These are phyloP conservation scores for Timandra comae DNA, from an alignment of 2,888 invertebrate genomes.

Conservation along the genomic window DNA sequence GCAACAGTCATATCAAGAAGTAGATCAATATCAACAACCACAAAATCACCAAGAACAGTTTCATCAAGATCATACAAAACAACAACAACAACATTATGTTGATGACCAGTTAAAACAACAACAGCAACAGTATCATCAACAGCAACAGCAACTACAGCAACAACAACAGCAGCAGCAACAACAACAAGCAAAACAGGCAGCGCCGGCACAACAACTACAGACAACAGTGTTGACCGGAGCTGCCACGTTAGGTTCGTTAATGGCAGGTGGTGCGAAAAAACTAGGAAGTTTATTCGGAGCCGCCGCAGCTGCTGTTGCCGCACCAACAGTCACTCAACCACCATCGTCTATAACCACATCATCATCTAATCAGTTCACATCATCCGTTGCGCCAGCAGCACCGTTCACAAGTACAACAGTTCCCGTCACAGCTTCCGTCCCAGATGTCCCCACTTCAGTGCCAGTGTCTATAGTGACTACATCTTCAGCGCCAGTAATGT, in stretches of 20 bases:
- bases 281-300: constrained; percentile 70
- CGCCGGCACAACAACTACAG: constrained; percentile 60
- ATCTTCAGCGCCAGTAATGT: constrained; percentile 42
- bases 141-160: constrained; percentile 36
- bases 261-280: constrained; percentile 71
- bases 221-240: constrained; percentile 63
- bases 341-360: constrained; percentile 27
- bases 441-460: constrained; percentile 53
- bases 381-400: constrained; percentile 47
- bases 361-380: constrained; percentile 37
- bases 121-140: constrained; percentile 35
- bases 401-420: constrained; percentile 49
- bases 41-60: constrained; percentile 33
- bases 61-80: constrained; percentile 27
- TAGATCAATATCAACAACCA: constrained; percentile 33
- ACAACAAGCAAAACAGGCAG: constrained; percentile 50
- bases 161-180: constrained; percentile 51
- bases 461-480: constrained; percentile 53
- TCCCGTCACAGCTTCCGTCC: constrained; percentile 59
- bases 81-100: constrained; percentile 29
- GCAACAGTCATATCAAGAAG: constrained; percentile 34
- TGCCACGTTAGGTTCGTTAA: constrained; percentile 66
- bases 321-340: constrained; percentile 47
- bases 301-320: constrained; percentile 63
- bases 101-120: constrained; percentile 32